Evolutionary conservation across 2,888 invertebrate species (phyloP).

Genomic region (Ennomos quercinarius): DNA sequence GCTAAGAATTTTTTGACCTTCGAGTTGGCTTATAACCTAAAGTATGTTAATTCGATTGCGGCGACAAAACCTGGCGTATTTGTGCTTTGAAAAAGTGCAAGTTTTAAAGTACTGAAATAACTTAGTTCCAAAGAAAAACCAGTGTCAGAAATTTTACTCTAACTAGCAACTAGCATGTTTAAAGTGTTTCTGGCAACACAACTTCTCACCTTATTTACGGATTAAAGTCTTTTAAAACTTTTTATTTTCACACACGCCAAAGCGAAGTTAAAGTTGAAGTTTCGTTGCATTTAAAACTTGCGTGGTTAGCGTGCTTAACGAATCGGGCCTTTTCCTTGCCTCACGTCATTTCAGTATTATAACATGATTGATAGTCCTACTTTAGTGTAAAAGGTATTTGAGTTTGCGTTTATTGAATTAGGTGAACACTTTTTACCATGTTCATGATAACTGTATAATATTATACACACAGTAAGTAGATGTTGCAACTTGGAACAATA

Average conservation of each 20-base stretch:
- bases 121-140: too few relatives aligned
- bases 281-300: slow-evolving; percentile 52
- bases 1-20: too few relatives aligned
- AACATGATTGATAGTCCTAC: slow-evolving; percentile 35
- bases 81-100: too few relatives aligned
- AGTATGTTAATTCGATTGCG: too few relatives aligned
- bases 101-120: too few relatives aligned
- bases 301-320: slow-evolving; percentile 54
- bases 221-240: slow-evolving; percentile 58
- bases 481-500: too few relatives aligned
- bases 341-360: slow-evolving; percentile 37
- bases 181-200: slow-evolving; percentile 41
- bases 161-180: slow-evolving; percentile 41
- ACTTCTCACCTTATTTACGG: slow-evolving; percentile 55
- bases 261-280: slow-evolving; percentile 62
- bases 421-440: background rate
- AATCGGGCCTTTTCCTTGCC: slow-evolving; percentile 30
- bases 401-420: slow-evolving; percentile 22
- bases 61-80: too few relatives aligned
- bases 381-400: slow-evolving; percentile 15
- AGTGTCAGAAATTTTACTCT: background rate
- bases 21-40: too few relatives aligned
- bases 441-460: background rate
- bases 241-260: slow-evolving; percentile 63
- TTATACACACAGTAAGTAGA: background rate